phyloP scores from a whole-genome alignment of 2,797 vertebrate genomes.

The Neosilurus hyrtlii region DNA sequence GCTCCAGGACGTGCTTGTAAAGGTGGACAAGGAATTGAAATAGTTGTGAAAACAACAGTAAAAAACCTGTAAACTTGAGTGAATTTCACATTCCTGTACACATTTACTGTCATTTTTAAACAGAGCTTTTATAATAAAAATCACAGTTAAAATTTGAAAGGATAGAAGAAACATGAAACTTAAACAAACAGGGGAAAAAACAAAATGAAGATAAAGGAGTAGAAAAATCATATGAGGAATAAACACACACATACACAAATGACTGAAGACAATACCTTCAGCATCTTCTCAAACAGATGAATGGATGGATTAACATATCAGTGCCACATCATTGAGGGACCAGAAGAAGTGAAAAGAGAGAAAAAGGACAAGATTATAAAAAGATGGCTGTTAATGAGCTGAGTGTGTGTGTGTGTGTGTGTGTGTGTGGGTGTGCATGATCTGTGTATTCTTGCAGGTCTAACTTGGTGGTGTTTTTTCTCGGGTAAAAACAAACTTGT shows the following conservation, averaged over 20 bases:
- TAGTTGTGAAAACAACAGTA: too few species aligned
- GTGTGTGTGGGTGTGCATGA: background rate
- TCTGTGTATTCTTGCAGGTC: background rate
- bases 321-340: conserved; percentile 51
- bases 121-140: too few species aligned
- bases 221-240: background rate
- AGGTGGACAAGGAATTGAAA: too few species aligned
- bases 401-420: background rate
- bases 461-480: background rate
- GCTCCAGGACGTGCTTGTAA: too few species aligned
- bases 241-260: conserved; percentile 46
- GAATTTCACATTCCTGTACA: too few species aligned
- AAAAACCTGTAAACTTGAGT: too few species aligned
- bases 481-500: background rate
- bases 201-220: conserved; percentile 25
- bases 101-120: too few species aligned
- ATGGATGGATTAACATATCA: conserved; percentile 43
- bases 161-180: background rate
- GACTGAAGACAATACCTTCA: conserved; percentile 73
- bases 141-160: background rate
- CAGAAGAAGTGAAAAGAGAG: conserved; percentile 41
- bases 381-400: conserved; percentile 20
- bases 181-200: conserved; percentile 27
- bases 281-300: conserved; percentile 57
- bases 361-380: conserved; percentile 59